phyloP scores from a whole-genome alignment of 2,888 invertebrate species.

The Hanleya hanleyi region DNA sequence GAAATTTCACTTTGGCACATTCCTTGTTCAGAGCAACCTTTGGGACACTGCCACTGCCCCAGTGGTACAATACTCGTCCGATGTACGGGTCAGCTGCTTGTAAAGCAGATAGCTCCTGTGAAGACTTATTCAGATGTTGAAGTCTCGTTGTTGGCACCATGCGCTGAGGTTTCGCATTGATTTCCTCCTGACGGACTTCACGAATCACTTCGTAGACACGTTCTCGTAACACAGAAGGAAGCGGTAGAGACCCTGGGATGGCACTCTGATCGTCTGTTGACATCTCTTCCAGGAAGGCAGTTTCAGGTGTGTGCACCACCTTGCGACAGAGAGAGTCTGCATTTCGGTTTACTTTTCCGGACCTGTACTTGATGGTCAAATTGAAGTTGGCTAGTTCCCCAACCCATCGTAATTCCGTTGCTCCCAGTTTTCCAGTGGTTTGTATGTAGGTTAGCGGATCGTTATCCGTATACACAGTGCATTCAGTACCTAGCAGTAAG shows the following conservation, averaged over 20 bases:
- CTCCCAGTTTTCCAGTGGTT: too few relatives aligned
- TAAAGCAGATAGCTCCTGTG: not conserved
- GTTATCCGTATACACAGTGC: slow-evolving; percentile 32
- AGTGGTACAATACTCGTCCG: not conserved
- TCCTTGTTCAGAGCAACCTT: not conserved
- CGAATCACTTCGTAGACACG: not conserved
- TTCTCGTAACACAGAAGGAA: too few relatives aligned
- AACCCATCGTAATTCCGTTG: slow-evolving; percentile 43
- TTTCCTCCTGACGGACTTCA: not conserved
- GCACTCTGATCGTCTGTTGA: too few relatives aligned
- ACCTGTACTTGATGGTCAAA: slow-evolving; percentile 35
- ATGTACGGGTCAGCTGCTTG: not conserved
- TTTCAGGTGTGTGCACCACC: not conserved
- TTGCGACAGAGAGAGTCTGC: slow-evolving; percentile 38
- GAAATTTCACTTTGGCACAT: not conserved
- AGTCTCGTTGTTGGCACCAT: not conserved
- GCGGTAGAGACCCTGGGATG: too few relatives aligned
- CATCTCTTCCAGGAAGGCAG: too few relatives aligned
- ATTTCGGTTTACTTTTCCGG: slow-evolving; percentile 33
- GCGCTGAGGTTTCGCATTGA: not conserved
- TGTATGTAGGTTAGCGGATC: too few relatives aligned
- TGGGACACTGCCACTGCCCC: not conserved
- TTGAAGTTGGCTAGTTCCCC: slow-evolving; percentile 37
- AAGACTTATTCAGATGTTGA: not conserved
- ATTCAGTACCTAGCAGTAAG: slow-evolving; percentile 29